Conservation (phyloP, 2,113 vertebrate species). For the Salminus brasiliensis region DNA sequence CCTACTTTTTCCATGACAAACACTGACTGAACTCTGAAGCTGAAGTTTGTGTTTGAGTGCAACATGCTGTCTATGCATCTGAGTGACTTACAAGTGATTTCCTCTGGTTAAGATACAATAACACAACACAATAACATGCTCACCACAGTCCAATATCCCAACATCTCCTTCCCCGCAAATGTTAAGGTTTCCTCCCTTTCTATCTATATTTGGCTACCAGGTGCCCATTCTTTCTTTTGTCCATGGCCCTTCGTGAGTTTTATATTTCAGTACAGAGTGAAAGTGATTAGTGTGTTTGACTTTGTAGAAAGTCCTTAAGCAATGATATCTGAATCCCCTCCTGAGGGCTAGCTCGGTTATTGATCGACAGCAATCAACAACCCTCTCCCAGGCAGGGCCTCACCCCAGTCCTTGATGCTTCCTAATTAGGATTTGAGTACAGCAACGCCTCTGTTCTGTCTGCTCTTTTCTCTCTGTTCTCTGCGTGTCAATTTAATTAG, state of each 20-base stretch:
- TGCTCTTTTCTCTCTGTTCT: slow-evolving; percentile 27
- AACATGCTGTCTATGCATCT: not conserved
- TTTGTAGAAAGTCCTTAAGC: slow-evolving; percentile 47
- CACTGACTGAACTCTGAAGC: not conserved
- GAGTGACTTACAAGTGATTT: not conserved
- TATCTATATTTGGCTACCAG: not conserved
- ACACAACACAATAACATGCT: too few relatives aligned
- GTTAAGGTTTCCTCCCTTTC: too few relatives aligned
- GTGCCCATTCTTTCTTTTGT: not conserved
- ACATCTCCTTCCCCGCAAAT: not conserved
- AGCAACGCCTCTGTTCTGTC: slow-evolving; percentile 32
- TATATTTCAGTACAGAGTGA: slow-evolving; percentile 26
- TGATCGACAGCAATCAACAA: slow-evolving; percentile 47
- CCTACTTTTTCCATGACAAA: slow-evolving; percentile 10
- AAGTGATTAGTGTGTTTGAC: slow-evolving; percentile 39
- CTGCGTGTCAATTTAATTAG: slow-evolving; percentile 14
- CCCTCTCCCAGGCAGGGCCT: slow-evolving; percentile 6
- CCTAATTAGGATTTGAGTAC: slow-evolving; percentile 40
- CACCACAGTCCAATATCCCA: too few relatives aligned
- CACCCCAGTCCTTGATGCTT: slow-evolving; percentile 24
- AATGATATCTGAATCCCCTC: slow-evolving; percentile 36
- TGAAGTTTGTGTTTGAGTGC: not conserved
- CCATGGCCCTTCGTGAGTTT: too few relatives aligned
- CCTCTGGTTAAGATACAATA: not conserved
- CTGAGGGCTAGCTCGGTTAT: slow-evolving; percentile 36